These are phyloP conservation scores for Leptinotarsa undecemlineata DNA, from an alignment of 1,140 invertebrate genomes.

Conservation along the genomic window DNA sequence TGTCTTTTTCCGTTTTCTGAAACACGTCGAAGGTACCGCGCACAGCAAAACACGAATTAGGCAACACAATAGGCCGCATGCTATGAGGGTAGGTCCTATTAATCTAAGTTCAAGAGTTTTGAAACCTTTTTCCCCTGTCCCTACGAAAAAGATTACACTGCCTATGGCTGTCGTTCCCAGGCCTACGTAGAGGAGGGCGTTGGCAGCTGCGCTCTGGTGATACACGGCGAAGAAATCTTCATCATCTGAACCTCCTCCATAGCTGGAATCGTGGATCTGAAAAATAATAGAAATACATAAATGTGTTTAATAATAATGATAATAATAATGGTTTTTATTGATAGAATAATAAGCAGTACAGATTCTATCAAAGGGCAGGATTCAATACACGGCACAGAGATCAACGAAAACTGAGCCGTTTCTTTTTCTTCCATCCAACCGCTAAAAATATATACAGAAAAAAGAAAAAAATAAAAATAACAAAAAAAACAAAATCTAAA, in stretches of 20 bases:
- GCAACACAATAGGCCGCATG: constrained; percentile 63
- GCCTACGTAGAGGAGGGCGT: constrained; percentile 82
- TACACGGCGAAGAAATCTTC: constrained; percentile 60
- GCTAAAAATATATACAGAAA: no score
- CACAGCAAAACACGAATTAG: constrained; percentile 63
- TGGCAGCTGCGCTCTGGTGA: constrained; percentile 69
- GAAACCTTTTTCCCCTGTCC: constrained; percentile 87
- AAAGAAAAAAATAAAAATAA: no score
- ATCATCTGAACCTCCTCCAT: constrained; percentile 69
- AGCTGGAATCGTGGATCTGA: constrained; percentile 76
- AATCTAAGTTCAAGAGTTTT: constrained; percentile 80
- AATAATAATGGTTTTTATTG: no score
- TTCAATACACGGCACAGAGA: no score
- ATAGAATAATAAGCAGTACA: no score
- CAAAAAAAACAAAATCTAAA: no score
- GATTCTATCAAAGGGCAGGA: no score
- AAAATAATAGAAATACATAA: constrained; percentile 37
- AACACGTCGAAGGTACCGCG: constrained; percentile 57
- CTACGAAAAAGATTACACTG: constrained; percentile 84
- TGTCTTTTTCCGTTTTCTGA: constrained; percentile 48
- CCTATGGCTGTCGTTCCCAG: constrained; percentile 80
- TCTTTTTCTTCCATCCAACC: no score
- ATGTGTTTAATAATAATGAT: no score
- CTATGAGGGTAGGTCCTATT: constrained; percentile 74
- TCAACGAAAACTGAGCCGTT: no score